These are phyloP conservation scores for Sinelater perroti DNA, from an alignment of 2,888 invertebrate genomes.

Conservation along the genomic window DNA sequence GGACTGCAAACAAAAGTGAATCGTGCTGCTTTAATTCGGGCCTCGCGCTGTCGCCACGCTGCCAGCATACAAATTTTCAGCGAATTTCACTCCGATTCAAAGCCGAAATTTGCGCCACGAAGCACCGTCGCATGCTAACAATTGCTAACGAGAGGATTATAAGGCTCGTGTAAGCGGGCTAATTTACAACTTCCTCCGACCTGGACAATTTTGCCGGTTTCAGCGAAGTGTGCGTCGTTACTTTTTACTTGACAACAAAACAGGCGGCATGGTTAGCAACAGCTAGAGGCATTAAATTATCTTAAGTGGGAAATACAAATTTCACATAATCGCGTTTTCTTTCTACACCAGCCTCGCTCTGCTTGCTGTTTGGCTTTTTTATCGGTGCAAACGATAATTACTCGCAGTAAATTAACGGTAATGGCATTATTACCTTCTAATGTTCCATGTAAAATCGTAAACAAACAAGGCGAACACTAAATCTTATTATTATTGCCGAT, in stretches of 20 bases:
- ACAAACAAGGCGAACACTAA: neutral
- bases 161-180: slow-evolving; percentile 9
- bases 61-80: slow-evolving; percentile 5
- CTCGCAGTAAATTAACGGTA: slow-evolving; percentile 1
- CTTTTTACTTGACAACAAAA: neutral
- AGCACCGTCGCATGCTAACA: neutral
- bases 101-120: too few species aligned
- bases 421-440: slow-evolving; percentile 3
- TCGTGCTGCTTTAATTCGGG: neutral
- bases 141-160: slow-evolving; percentile 9
- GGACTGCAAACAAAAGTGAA: slow-evolving; percentile 4
- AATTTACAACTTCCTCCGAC: slow-evolving; percentile 12
- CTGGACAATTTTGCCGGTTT: slow-evolving; percentile 6
- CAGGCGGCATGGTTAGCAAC: neutral
- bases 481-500: neutral
- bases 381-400: neutral
- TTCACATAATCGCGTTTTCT: neutral
- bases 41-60: neutral
- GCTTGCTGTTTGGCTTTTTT: too few species aligned
- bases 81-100: too few species aligned
- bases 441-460: neutral
- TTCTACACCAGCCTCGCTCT: neutral
- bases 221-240: neutral
- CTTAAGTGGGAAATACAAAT: neutral
- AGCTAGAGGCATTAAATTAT: neutral